Evolutionary conservation across 2,113 vertebrate species (phyloP).

Genomic region (Desmodus rotundus): DNA sequence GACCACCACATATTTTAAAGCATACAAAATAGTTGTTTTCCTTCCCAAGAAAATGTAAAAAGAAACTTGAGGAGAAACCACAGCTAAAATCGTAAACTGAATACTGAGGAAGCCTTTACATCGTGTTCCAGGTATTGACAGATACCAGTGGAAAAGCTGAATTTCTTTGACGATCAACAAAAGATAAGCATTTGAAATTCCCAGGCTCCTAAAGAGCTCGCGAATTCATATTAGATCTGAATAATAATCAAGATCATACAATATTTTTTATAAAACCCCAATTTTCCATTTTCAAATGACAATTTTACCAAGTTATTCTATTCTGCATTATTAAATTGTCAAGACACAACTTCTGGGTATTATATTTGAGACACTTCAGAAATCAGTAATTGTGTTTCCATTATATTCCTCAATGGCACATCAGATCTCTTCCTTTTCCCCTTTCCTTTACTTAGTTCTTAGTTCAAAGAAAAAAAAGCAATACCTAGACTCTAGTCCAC

Average conservation of each 20-base stretch:
- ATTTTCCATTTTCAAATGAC: conserved; percentile 45
- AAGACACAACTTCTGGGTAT: conserved; percentile 28
- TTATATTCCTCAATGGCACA: background rate
- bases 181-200: background rate
- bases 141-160: background rate
- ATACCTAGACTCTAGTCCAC: background rate
- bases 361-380: conserved; percentile 28
- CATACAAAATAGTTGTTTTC: background rate
- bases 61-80: background rate
- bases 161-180: background rate
- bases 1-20: background rate
- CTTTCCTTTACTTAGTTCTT: background rate
- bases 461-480: background rate
- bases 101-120: background rate
- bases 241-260: conserved; percentile 13
- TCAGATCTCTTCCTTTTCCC: background rate
- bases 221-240: conserved; percentile 15
- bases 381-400: conserved; percentile 27
- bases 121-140: background rate
- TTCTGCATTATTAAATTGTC: conserved; percentile 57
- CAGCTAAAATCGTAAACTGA: background rate
- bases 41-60: background rate
- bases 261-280: conserved; percentile 33
- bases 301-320: background rate
- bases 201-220: background rate